Evolutionary conservation across 2,888 invertebrate species (phyloP).

Genomic region (Trachelus tabidus): DNA sequence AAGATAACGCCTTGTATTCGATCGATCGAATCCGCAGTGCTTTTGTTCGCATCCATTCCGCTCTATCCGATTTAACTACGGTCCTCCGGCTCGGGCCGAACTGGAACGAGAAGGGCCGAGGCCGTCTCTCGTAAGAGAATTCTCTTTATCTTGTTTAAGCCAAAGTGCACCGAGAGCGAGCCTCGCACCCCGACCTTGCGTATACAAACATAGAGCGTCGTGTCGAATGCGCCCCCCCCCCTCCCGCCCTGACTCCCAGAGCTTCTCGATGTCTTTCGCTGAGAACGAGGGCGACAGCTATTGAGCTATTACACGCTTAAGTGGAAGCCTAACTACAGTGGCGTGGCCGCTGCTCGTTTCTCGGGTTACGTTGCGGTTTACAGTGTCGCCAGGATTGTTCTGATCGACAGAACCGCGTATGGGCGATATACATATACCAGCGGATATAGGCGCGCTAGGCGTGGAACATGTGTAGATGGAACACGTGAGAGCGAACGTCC

Average conservation of each 20-base stretch:
- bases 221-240: not conserved
- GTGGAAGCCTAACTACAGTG: slow-evolving; percentile 52
- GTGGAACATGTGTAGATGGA: no score
- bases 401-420: no score
- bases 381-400: no score
- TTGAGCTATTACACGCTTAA: slow-evolving; percentile 63
- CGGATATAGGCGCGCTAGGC: no score
- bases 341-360: slow-evolving; percentile 36
- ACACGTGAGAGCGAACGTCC: no score
- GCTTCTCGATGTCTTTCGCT: slow-evolving; percentile 4
- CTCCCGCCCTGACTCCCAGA: not conserved
- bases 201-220: not conserved
- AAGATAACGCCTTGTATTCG: slow-evolving; percentile 57
- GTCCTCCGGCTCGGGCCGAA: slow-evolving; percentile 10
- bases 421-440: no score
- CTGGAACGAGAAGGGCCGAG: slow-evolving; percentile 3
- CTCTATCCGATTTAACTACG: slow-evolving; percentile 56
- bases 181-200: slow-evolving; percentile 19
- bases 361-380: not conserved
- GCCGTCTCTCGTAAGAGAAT: slow-evolving; percentile 36
- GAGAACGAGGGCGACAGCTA: slow-evolving; percentile 44
- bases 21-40: slow-evolving; percentile 57
- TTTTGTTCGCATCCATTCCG: slow-evolving; percentile 52
- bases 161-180: slow-evolving; percentile 41
- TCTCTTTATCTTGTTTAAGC: slow-evolving; percentile 48